These are phyloP conservation scores for Tiliacea aurago DNA, from an alignment of 2,888 invertebrate species.

Conservation along the genomic window DNA sequence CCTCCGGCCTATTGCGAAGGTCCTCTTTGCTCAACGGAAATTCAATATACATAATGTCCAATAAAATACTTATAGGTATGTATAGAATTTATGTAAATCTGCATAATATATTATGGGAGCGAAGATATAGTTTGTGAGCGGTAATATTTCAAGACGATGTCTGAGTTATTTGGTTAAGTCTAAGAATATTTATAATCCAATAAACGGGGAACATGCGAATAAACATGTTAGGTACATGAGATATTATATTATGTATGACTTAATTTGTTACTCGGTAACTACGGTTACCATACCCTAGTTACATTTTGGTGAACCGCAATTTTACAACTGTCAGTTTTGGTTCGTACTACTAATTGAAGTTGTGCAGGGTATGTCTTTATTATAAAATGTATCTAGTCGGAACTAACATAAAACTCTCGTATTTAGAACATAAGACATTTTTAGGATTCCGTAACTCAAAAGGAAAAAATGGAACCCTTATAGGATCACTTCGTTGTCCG, in stretches of 20 bases:
- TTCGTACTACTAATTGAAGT: conserved; percentile 13
- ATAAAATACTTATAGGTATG: conserved; percentile 29
- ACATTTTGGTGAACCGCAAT: conserved; percentile 37
- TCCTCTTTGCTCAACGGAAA: conserved; percentile 43
- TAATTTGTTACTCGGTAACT: conserved; percentile 37
- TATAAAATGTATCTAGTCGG: not conserved
- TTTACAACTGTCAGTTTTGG: conserved; percentile 35
- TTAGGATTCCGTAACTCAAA: too few species aligned
- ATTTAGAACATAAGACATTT: not conserved
- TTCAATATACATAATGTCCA: conserved; percentile 46
- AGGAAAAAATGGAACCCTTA: too few species aligned
- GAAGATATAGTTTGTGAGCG: conserved; percentile 55
- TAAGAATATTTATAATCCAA: conserved; percentile 56
- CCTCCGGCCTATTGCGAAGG: conserved; percentile 26
- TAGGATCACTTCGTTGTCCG: too few species aligned
- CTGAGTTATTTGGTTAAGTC: conserved; percentile 53
- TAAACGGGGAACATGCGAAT: conserved; percentile 41
- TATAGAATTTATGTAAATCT: conserved; percentile 52
- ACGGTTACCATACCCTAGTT: conserved; percentile 17
- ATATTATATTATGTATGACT: conserved; percentile 34
- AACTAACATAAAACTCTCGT: not conserved
- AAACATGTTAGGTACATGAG: conserved; percentile 24
- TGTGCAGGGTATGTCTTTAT: conserved; percentile 7
- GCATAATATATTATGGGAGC: conserved; percentile 52
- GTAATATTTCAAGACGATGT: conserved; percentile 56